Conservation (phyloP, 2,797 vertebrate species). For the Gymnothorax reevesii region DNA sequence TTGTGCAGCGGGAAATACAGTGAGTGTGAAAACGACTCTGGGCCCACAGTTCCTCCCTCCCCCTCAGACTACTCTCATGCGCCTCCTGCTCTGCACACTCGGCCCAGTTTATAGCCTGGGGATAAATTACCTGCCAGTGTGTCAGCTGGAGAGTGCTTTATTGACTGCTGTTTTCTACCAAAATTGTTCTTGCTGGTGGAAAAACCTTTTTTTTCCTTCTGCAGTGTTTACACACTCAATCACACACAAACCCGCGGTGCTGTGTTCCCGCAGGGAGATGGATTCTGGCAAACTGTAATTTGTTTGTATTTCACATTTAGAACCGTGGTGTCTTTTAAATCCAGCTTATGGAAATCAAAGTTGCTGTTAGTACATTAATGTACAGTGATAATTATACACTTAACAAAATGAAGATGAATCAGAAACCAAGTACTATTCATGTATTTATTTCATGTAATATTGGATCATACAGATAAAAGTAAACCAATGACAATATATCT, state of each 20-base stretch:
- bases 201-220: not conserved
- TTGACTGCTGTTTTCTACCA: not conserved
- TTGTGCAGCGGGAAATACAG: conserved; percentile 91
- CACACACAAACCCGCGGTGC: not conserved
- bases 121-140: not conserved
- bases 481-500: too few species aligned
- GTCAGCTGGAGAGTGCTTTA: not conserved
- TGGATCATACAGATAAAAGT: too few species aligned
- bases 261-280: not conserved
- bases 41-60: not conserved
- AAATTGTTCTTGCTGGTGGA: not conserved
- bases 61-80: not conserved
- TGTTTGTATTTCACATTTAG: not conserved
- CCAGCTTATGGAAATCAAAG: not conserved
- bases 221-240: not conserved
- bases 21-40: not conserved
- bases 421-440: too few species aligned
- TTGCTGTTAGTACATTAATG: not conserved
- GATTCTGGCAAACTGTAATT: not conserved
- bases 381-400: too few species aligned
- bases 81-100: not conserved
- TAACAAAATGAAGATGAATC: too few species aligned
- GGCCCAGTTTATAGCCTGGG: not conserved
- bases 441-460: too few species aligned
- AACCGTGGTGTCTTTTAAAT: not conserved